These are phyloP conservation scores for Hirudinaria manillensis DNA, from an alignment of 2,888 invertebrate genomes.

Conservation along the genomic window DNA sequence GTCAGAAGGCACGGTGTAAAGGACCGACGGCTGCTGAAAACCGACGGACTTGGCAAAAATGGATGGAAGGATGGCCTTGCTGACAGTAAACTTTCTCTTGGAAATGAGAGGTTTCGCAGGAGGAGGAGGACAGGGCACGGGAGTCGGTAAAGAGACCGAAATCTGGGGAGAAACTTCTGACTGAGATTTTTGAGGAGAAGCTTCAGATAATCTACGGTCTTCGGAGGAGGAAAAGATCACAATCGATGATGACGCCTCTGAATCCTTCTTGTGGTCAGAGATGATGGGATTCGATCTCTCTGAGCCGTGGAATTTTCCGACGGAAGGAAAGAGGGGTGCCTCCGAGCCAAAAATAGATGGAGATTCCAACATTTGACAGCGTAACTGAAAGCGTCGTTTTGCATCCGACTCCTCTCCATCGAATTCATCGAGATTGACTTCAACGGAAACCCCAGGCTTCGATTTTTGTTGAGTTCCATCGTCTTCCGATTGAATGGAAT, in stretches of 20 bases:
- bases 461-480: not conserved
- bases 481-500: not conserved
- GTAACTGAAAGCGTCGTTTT: not conserved
- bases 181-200: not conserved
- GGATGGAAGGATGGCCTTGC: slow-evolving; percentile 26
- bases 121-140: not conserved
- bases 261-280: not conserved
- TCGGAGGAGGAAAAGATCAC: not conserved
- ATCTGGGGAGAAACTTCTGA: not conserved
- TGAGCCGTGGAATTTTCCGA: not conserved
- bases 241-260: not conserved
- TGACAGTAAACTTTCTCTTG: slow-evolving; percentile 30
- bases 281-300: not conserved
- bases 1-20: slow-evolving; percentile 21
- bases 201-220: not conserved
- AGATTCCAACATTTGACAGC: slow-evolving; percentile 20
- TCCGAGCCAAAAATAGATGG: not conserved
- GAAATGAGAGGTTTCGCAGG: not conserved
- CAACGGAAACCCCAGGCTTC: not conserved
- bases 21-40: slow-evolving; percentile 13
- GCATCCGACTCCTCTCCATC: not conserved
- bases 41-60: slow-evolving; percentile 1
- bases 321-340: not conserved
- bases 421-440: not conserved
- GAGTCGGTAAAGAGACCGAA: not conserved